These are phyloP conservation scores for Carapus acus DNA, from an alignment of 2,797 vertebrate genomes.

Conservation along the genomic window DNA sequence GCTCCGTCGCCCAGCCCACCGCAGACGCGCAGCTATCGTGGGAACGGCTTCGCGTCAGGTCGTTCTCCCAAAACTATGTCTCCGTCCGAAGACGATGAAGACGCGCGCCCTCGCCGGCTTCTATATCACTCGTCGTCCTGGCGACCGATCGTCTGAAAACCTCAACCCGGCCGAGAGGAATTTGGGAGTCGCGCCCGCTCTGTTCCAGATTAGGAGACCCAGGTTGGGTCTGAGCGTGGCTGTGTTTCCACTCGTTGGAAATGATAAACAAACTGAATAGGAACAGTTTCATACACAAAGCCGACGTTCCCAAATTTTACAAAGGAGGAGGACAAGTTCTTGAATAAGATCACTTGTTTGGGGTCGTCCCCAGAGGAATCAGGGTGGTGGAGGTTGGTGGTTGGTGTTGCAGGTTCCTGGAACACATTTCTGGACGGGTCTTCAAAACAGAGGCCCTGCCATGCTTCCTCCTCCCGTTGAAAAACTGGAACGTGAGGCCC, in stretches of 20 bases:
- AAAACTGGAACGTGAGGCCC: constrained; percentile 50
- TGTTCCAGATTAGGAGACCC: constrained; percentile 20
- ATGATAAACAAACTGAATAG: too few relatives aligned
- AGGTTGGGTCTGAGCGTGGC: constrained; percentile 10
- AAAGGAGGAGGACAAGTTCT: constrained; percentile 51
- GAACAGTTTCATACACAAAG: constrained; percentile 9
- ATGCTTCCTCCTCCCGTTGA: constrained; percentile 49
- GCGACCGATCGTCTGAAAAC: constrained; percentile 16
- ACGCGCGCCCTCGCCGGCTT: too few relatives aligned
- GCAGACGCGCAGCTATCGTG: too few relatives aligned
- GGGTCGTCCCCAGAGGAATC: constrained; percentile 55
- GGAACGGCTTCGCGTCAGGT: constrained; percentile 7
- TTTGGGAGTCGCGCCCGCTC: constrained; percentile 26
- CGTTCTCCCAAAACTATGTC: neutral
- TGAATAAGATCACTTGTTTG: constrained; percentile 62
- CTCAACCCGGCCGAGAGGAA: constrained; percentile 17
- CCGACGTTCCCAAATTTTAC: constrained; percentile 29
- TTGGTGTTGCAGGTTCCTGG: constrained; percentile 41
- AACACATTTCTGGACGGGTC: constrained; percentile 50
- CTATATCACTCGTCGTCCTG: constrained; percentile 17
- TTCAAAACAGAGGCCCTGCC: constrained; percentile 48
- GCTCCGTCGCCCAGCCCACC: too few relatives aligned
- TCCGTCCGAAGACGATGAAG: too few relatives aligned
- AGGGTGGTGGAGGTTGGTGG: constrained; percentile 50
- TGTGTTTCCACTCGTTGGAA: neutral